Evolutionary conservation across 2,888 invertebrate genomes (phyloP), one percentile per base, ranked within the genome.

Genomic region (Archaeoteleia sp.): DNA sequence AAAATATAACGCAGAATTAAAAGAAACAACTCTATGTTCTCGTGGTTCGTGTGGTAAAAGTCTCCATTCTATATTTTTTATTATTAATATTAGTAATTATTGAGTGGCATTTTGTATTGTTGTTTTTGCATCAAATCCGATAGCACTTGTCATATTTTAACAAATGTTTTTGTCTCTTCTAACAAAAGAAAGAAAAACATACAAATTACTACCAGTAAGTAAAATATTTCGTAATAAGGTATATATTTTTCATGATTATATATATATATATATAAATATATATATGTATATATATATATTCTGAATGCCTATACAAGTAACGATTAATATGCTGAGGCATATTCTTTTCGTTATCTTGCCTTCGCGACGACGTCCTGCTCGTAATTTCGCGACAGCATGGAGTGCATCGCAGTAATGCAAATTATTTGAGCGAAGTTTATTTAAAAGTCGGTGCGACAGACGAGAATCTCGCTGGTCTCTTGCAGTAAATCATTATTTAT

Each of bases 361-460:
- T 54, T 54, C 54, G 14, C 54, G 54, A 43, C 54, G 54, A 43
- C 43, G 54, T 40, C n/a, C n/a, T n/a, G n/a, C n/a, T n/a, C n/a
- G n/a, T n/a, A n/a, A n/a, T n/a, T n/a, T n/a, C n/a, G n/a, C n/a
- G n/a, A n/a, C n/a, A n/a, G n/a, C n/a, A n/a, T n/a, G n/a, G n/a
- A n/a, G n/a, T n/a, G n/a, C n/a, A n/a, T n/a, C n/a, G n/a, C n/a
- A n/a, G n/a, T n/a, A n/a, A n/a, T n/a, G n/a, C n/a, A n/a, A n/a
- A n/a, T n/a, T n/a, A n/a, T n/a, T n/a, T n/a, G n/a, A n/a, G n/a
- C n/a, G n/a, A n/a, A n/a, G n/a, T n/a, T n/a, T n/a, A n/a, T n/a
- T n/a, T n/a, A n/a, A n/a, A n/a, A n/a, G n/a, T n/a, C n/a, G n/a
- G n/a, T n/a, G n/a, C n/a, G n/a, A n/a, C n/a, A n/a, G n/a, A n/a